Base-by-base conservation (phyloP, 2,888 invertebrate species). In the Cantharis rustica region DNA sequence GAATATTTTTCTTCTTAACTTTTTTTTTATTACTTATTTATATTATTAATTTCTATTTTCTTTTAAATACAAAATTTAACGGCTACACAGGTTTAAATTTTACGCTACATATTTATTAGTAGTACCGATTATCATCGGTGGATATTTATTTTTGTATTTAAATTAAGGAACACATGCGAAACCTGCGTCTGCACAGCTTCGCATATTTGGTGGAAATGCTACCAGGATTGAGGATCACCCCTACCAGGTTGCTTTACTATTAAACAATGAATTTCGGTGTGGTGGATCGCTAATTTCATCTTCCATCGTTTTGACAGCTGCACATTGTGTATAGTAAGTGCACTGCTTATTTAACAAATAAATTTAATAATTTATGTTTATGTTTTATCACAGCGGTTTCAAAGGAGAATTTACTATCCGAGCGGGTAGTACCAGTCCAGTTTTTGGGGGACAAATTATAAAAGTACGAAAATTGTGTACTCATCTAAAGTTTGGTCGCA, bases 231-330 rank as follows among this genome's bases (percentile, higher is more conserved):
- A 47, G 7, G 2, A 47, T 1, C 7, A n/a, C n/a, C 47, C 47
- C 1, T 47, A 47, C 7, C 5, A n/a, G 5, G 47, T 47, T n/a
- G 47, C 47, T 47, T 0, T 47, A n/a, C 1, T 47, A 9, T 2
- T 1, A 1, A n/a, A 47, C 0, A 4, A 7, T 4, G 3, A n/a
- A 0, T 47, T 47, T n/a, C 0, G 0, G 0, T 47, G 47, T 47
- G n/a, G 47, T 7, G 47, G 47, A 47, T n/a, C 47, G 2, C 7
- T 47, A 47, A n/a, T 47, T n/a, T n/a, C 1, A 5, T n/a, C n/a
- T 7, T 47, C n/a, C 3, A 47, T n/a, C 2, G 47, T 47, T 1
- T 47, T 47, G 9, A 47, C 47, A n/a, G n/a, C 47, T n/a, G 47
- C 47, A 7, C 47, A 47, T 47, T 47, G n/a, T n/a, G 1, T n/a